phyloP scores from a whole-genome alignment of 2,797 vertebrate genomes.

The Numenius phaeopus region DNA sequence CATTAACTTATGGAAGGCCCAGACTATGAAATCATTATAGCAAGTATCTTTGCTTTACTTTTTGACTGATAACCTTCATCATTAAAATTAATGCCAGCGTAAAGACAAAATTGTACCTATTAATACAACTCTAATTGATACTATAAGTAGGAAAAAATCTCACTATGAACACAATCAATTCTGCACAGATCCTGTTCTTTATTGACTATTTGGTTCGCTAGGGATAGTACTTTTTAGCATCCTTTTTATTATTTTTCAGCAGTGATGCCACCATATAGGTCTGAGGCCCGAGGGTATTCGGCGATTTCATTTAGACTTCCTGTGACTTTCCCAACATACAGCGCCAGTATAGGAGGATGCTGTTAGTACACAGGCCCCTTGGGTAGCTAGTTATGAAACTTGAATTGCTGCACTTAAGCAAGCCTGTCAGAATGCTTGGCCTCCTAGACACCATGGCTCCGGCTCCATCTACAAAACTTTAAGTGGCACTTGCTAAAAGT shows the following conservation, averaged over 20 bases:
- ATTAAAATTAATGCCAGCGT: conserved; percentile 75
- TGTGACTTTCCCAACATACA: conserved; percentile 73
- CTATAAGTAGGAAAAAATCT: conserved; percentile 50
- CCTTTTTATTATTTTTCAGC: conserved; percentile 60
- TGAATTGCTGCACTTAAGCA: conserved; percentile 83
- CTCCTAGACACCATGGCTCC: conserved; percentile 88
- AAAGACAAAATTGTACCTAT: conserved; percentile 70
- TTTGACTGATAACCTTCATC: conserved; percentile 77
- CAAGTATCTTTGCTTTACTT: conserved; percentile 49
- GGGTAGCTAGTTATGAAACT: conserved; percentile 79
- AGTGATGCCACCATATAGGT: conserved; percentile 47
- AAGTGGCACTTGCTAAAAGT: conserved; percentile 86
- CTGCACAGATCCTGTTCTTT: conserved; percentile 63
- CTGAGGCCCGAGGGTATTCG: conserved; percentile 32
- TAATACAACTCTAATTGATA: conserved; percentile 77
- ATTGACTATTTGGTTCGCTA: conserved; percentile 51
- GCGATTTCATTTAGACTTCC: conserved; percentile 75
- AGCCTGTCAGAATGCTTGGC: conserved; percentile 76
- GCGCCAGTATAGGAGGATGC: conserved; percentile 56
- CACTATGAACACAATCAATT: conserved; percentile 66
- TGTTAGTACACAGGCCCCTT: conserved; percentile 69
- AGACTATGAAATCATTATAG: conserved; percentile 38
- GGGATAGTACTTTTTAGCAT: conserved; percentile 25
- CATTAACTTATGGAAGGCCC: conserved; percentile 8
- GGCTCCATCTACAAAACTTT: conserved; percentile 88